Evolutionary conservation across 2,888 invertebrate species (phyloP).

Genomic region (Taphrorychus bicolor): DNA sequence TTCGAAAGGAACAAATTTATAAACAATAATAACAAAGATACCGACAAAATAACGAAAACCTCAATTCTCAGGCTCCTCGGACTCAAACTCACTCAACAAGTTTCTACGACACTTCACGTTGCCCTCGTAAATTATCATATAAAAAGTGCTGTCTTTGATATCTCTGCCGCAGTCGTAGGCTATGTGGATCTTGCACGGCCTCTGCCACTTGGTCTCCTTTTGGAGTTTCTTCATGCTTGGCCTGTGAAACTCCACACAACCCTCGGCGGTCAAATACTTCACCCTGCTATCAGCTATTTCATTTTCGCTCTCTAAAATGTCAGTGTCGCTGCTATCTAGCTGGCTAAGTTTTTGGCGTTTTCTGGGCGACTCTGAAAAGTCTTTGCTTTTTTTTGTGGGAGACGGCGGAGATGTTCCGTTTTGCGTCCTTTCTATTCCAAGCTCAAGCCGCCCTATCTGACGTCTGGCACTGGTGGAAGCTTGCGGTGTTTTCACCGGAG

Average conservation of each 20-base stretch:
- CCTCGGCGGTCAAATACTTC: slow-evolving; percentile 51
- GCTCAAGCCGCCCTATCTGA: slow-evolving; percentile 18
- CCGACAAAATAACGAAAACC: slow-evolving; percentile 12
- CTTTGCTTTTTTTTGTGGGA: not conserved
- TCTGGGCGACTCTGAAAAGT: slow-evolving; percentile 13
- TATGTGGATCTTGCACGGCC: slow-evolving; percentile 69
- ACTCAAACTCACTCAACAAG: slow-evolving; percentile 59
- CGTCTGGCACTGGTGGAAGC: slow-evolving; percentile 45
- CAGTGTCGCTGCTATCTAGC: slow-evolving; percentile 34
- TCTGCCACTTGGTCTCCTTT: slow-evolving; percentile 65
- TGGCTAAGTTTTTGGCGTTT: slow-evolving; percentile 26
- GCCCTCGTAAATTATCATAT: slow-evolving; percentile 68
- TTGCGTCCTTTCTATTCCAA: slow-evolving; percentile 1
- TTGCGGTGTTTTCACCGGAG: slow-evolving; percentile 45
- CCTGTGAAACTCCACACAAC: slow-evolving; percentile 54
- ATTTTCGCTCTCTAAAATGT: slow-evolving; percentile 47
- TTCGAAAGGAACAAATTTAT: too few species aligned
- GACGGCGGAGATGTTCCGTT: slow-evolving; percentile 3
- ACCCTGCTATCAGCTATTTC: slow-evolving; percentile 38
- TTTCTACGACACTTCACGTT: slow-evolving; percentile 68
- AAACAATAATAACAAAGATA: not conserved
- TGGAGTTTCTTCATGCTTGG: slow-evolving; percentile 55
- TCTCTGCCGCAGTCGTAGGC: slow-evolving; percentile 65
- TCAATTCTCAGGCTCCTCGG: slow-evolving; percentile 53
- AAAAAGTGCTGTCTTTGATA: slow-evolving; percentile 66